A percentile compares a stretch with the other conserved stretches of the same genome.
Evolutionary conservation across 2,797 vertebrate genomes (phyloP).

Genomic region (Pseudochirops cupreus): DNA sequence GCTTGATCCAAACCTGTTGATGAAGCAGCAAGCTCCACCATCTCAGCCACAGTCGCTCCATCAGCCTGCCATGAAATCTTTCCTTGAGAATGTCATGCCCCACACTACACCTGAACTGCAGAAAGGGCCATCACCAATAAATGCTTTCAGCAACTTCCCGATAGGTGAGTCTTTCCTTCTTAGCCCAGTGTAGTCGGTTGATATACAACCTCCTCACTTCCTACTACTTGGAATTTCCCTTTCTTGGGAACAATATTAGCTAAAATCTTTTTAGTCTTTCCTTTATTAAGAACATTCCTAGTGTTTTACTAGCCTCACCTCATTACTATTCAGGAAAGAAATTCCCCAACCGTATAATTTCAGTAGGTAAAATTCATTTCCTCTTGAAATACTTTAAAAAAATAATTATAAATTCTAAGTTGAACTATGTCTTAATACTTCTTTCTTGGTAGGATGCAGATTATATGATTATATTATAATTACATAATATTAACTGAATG

Average conservation of each 20-base stretch:
- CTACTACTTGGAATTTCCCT: slow-evolving; percentile 1
- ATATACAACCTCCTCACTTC: slow-evolving; percentile 1
- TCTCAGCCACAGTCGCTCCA: slow-evolving; percentile 90
- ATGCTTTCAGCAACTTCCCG: slow-evolving; percentile 95
- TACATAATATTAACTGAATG: not conserved
- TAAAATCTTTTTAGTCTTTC: slow-evolving; percentile 34
- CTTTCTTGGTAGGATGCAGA: not conserved
- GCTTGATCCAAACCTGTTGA: slow-evolving; percentile 93
- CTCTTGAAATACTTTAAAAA: not conserved
- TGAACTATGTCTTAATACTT: not conserved
- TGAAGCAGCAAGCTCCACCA: slow-evolving; percentile 90
- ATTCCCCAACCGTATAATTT: slow-evolving; percentile 1
- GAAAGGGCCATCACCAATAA: slow-evolving; percentile 93
- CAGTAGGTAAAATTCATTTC: not conserved
- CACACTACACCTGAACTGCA: slow-evolving; percentile 93
- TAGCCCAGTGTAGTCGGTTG: not conserved
- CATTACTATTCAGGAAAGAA: slow-evolving; percentile 36
- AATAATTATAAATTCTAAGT: not conserved
- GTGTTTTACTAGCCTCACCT: slow-evolving; percentile 41
- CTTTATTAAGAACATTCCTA: not conserved
- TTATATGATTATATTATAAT: not conserved
- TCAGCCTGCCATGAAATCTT: slow-evolving; percentile 92
- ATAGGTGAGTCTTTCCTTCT: slow-evolving; percentile 90
- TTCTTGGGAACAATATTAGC: not conserved
- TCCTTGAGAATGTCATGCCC: slow-evolving; percentile 94